Percentiles rank a stretch among this genome's conserved stretches.
These are phyloP conservation scores for Colossoma macropomum DNA, from an alignment of 2,113 vertebrate genomes.

Conservation along the genomic window DNA sequence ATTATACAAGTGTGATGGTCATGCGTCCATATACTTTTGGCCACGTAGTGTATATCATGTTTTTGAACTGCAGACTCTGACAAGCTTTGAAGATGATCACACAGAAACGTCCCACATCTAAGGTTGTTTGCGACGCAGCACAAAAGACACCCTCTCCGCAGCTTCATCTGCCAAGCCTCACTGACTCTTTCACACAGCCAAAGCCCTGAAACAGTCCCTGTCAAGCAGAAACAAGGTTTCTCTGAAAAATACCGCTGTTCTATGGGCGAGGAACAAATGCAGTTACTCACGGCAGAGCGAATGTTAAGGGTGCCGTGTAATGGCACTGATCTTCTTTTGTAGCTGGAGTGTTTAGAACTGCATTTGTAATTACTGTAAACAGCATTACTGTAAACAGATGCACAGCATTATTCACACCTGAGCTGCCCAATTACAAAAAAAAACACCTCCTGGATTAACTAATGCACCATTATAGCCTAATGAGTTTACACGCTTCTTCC, in stretches of 20 bases:
- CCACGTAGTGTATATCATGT: neutral
- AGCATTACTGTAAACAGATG: constrained; percentile 73
- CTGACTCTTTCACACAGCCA: neutral
- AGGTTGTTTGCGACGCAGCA: neutral
- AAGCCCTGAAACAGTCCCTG: neutral
- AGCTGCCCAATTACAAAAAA: constrained; percentile 64
- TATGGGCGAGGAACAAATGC: constrained; percentile 12
- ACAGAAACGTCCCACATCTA: neutral
- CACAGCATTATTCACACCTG: constrained; percentile 63
- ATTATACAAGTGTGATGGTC: no score
- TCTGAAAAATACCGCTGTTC: constrained; percentile 5
- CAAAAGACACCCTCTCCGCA: neutral
- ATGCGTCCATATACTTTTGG: neutral
- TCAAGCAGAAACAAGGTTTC: constrained; percentile 29
- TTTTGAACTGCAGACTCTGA: no score
- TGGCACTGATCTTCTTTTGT: constrained; percentile 52
- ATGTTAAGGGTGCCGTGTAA: constrained; percentile 54
- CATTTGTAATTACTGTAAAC: constrained; percentile 70
- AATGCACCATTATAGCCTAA: constrained; percentile 51
- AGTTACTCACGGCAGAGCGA: constrained; percentile 42
- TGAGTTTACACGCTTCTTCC: constrained; percentile 60
- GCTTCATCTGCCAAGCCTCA: neutral
- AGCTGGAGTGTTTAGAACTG: constrained; percentile 59
- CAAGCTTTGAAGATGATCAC: no score
- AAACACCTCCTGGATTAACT: constrained; percentile 54